Base-by-base conservation (phyloP, 2,113 vertebrate species). In the Martes martes region DNA sequence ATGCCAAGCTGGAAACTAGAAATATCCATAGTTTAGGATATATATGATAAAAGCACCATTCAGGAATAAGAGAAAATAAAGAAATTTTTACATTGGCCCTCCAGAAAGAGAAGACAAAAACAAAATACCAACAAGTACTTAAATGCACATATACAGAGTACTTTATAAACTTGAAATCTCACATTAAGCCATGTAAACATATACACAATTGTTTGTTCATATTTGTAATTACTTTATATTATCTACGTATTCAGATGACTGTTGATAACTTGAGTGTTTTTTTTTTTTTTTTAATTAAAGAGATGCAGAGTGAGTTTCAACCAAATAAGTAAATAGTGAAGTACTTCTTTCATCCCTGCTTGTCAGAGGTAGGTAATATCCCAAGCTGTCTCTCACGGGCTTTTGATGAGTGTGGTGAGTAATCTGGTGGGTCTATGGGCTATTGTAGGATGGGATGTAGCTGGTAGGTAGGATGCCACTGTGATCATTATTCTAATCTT, bases 151-250 rank as follows among this genome's bases (percentile, higher is more conserved):
- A 92, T 65, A 39, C 1, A 61, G 21, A 86, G 8, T 39, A 45
- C 45, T 76, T 97, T 88, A 83, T 61, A 81, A 85, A 2, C 74
- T 89, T 95, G 10, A 97, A 74, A 93, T 65, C 18, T 94, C n/a
- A 65, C 33, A 50, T 63, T 85, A 80, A 74, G 45, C 21, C 31
- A 59, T 2, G 26, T 15, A 65, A 21, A 15, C 6, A 11, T 1
- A 28, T 7, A 52, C 47, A 85, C 28, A 86, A n/a, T 69, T 74
- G 0, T 9, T 57, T 73, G 1, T 86, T 89, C 19, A 31, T 33
- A 50, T 89, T 89, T 87, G 15, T 73, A 92, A 86, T 71, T 13
- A 79, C 13, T 93, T 91, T 73, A 59, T 19, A 69, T 73, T 84
- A 76, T 11, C 8, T 89, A 45, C 3, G 28, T 69, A 47, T 91